Evolutionary conservation across 2,888 invertebrate species (phyloP).

Genomic region (Macrosiphum euphorbiae): DNA sequence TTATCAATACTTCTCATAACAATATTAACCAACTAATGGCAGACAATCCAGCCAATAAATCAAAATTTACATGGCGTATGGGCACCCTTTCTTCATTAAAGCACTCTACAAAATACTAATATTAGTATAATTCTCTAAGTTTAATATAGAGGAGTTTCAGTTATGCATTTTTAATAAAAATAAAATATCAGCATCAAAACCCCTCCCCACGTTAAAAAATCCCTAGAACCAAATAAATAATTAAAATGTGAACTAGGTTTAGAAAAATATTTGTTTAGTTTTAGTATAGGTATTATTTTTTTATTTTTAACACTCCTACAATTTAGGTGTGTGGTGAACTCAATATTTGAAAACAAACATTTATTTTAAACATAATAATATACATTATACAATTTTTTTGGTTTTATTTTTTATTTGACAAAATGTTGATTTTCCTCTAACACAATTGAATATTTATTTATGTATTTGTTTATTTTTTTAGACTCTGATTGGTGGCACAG

Average conservation of each 20-base stretch:
- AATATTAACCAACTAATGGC: too few relatives aligned
- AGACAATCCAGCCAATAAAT: too few relatives aligned
- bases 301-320: not conserved
- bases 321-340: not conserved
- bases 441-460: constrained; percentile 17
- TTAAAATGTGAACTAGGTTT: not conserved
- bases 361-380: not conserved
- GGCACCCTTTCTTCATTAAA: too few relatives aligned
- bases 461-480: constrained; percentile 36
- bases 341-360: not conserved
- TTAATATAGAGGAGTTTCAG: not conserved
- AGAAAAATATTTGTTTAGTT: not conserved
- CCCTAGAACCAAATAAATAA: not conserved
- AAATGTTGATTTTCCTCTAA: constrained; percentile 22
- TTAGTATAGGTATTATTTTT: not conserved
- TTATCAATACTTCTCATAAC: too few relatives aligned
- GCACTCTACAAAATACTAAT: too few relatives aligned
- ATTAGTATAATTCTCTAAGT: too few relatives aligned
- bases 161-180: not conserved
- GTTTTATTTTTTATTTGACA: constrained; percentile 1
- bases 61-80: too few relatives aligned
- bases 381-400: not conserved
- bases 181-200: not conserved
- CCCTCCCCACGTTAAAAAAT: not conserved
- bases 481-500: constrained; percentile 63